Percentiles rank a stretch among this genome's conserved stretches.
phyloP scores from a whole-genome alignment of 2,797 vertebrate genomes.

The Pangasius krempfi region DNA sequence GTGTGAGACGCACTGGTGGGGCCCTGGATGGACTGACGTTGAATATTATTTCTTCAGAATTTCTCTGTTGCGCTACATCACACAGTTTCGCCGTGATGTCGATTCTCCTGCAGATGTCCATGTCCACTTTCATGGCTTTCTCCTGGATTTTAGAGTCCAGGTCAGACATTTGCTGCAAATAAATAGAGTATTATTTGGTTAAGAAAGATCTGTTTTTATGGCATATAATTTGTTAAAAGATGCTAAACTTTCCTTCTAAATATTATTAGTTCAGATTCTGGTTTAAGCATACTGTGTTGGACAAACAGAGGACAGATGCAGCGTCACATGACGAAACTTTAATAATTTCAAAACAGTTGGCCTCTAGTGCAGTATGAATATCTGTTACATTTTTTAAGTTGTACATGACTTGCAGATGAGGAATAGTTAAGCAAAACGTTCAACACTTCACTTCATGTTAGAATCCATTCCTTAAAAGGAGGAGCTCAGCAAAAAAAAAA shows the following conservation, averaged over 20 bases:
- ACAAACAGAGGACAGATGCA: conserved; percentile 1
- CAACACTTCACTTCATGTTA: neutral
- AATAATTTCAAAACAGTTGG: neutral
- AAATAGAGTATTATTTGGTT: neutral
- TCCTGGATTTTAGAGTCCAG: conserved; percentile 98
- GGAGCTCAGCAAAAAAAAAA: neutral
- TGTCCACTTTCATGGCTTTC: conserved; percentile 98
- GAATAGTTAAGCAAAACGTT: neutral
- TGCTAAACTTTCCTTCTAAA: neutral
- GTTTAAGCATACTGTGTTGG: neutral
- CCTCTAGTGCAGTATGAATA: neutral
- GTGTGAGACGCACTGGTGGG: conserved; percentile 65
- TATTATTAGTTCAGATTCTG: neutral
- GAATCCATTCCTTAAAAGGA: neutral
- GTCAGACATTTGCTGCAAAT: conserved; percentile 94
- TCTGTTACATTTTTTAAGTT: neutral
- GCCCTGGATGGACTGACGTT: conserved; percentile 81
- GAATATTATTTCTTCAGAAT: conserved; percentile 99
- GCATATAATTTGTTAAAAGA: neutral
- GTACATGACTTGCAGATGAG: neutral
- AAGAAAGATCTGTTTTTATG: neutral
- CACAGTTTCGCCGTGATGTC: conserved; percentile 99
- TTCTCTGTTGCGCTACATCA: conserved; percentile 97
- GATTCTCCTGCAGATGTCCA: conserved; percentile 99
- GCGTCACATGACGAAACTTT: neutral